phyloP scores from a whole-genome alignment of 2,113 vertebrate species.

The Pavo muticus region DNA sequence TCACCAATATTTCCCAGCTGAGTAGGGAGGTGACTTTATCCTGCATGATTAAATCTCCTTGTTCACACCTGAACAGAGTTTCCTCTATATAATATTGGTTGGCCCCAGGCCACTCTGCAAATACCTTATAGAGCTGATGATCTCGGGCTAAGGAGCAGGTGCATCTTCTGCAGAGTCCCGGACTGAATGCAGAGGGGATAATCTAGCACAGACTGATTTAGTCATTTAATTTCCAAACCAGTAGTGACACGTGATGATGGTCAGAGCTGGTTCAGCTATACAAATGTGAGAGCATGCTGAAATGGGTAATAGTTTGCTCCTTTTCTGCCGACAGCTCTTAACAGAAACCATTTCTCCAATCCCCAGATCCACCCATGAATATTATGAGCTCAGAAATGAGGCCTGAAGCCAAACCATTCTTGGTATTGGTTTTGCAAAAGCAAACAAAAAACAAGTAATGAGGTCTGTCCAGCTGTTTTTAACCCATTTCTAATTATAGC shows the following conservation, averaged over 20 bases:
- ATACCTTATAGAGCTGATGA: neutral
- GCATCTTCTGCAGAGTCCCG: neutral
- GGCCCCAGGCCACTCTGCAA: neutral
- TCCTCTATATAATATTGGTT: neutral
- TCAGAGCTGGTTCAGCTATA: neutral
- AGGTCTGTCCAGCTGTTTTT: slow-evolving; percentile 48
- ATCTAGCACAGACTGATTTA: neutral
- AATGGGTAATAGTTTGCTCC: slow-evolving; percentile 20
- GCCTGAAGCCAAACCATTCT: slow-evolving; percentile 53
- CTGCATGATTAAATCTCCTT: neutral
- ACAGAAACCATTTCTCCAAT: slow-evolving; percentile 47
- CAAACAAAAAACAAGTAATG: slow-evolving; percentile 63
- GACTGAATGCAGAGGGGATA: neutral
- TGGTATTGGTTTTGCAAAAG: slow-evolving; percentile 67
- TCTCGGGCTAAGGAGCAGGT: neutral
- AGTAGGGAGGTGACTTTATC: neutral
- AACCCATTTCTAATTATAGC: slow-evolving; percentile 50
- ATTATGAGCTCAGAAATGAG: slow-evolving; percentile 62
- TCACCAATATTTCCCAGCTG: neutral
- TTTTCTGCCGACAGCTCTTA: slow-evolving; percentile 42
- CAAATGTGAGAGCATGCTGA: neutral
- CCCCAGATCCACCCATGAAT: slow-evolving; percentile 46
- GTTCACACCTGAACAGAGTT: neutral
- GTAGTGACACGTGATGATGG: neutral
- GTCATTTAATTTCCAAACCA: neutral